Conservation (phyloP, 1,140 invertebrate genomes). For the Laupala kohalensis region DNA sequence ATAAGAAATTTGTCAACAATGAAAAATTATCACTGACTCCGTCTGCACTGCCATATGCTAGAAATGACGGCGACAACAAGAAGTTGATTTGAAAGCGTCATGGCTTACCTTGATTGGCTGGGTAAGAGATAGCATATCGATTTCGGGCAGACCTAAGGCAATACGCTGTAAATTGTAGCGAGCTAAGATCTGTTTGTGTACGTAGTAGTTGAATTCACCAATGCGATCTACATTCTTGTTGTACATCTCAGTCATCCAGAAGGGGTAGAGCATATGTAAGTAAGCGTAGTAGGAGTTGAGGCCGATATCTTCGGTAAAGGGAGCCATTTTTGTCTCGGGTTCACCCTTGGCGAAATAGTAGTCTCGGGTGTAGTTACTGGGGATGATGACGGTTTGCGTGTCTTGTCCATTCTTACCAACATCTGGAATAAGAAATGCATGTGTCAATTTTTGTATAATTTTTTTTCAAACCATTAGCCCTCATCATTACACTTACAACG, state of each 20-base stretch:
- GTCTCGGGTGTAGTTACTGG: slow-evolving; percentile 7
- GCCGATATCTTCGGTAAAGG: slow-evolving; percentile 59
- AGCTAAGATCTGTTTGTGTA: slow-evolving; percentile 43
- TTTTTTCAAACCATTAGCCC: background rate
- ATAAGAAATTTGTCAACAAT: too few species aligned
- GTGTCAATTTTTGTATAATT: background rate
- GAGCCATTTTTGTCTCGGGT: slow-evolving; percentile 45
- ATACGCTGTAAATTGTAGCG: slow-evolving; percentile 56
- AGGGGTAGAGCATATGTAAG: slow-evolving; percentile 44
- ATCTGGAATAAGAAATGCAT: background rate
- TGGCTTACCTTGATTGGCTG: slow-evolving; percentile 29
- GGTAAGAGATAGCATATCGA: slow-evolving; percentile 39
- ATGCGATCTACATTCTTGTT: slow-evolving; percentile 35
- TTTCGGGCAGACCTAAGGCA: slow-evolving; percentile 44
- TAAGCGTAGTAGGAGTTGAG: slow-evolving; percentile 56
- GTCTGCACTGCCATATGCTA: too few species aligned
- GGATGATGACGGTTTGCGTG: slow-evolving; percentile 5
- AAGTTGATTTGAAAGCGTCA: too few species aligned
- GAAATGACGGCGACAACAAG: too few species aligned
- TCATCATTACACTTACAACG: background rate
- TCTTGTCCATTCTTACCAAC: background rate
- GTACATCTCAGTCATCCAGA: slow-evolving; percentile 40
- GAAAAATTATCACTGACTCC: too few species aligned
- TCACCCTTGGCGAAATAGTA: slow-evolving; percentile 38
- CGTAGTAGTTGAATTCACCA: slow-evolving; percentile 45